Base-by-base conservation (phyloP, 2,888 invertebrate species). In the Drosophila falleni region DNA sequence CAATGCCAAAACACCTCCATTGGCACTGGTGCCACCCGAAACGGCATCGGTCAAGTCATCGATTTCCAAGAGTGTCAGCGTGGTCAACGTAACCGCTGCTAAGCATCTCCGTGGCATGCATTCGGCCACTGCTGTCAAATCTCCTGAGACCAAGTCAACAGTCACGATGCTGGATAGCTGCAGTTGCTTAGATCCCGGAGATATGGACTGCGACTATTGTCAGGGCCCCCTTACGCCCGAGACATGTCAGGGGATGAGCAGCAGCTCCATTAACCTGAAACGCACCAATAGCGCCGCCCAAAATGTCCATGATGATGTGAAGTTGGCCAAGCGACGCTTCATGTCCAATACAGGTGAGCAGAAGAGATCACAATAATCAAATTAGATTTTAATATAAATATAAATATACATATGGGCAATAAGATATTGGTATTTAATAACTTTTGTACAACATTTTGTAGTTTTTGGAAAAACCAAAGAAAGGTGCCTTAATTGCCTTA, bases 11-110 rank as follows among this genome's bases (percentile, higher is more conserved):
- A 90, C 91, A 0, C 91, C 92, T 19, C 91, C 92, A 0, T 71
- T 93, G 62, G 91, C 93, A 1, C 80, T 93, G 39, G 92, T 93
- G 11, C 91, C 93, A 35, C 93, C 93, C 0, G 92, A 92, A 64
- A 71, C 91, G 3, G 78, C 90, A 19, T 91, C 92, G 2, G 91
- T 93, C 2, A 93, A 92, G 67, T 90, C 89, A 16, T 91, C 93
- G 10, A 93, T 93, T 66, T 89, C 90, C 8, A 93, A 92, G 71
- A 93, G 94, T 90, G 90, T 93, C 58, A 89, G 91, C 71, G 89
- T 94, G 37, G 92, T 92, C 0, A 92, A 91, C 68, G 84, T 87
- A 1, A 91, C 91, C 4, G 90, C 90, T 0, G 91, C 84, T 0
- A 91, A 91, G 56, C 87, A 88, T 72, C 72, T 92, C 23, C 91